Percentiles rank a stretch among this genome's conserved stretches.
phyloP scores from a whole-genome alignment of 2,888 invertebrate genomes.

The Eudemis profundana region DNA sequence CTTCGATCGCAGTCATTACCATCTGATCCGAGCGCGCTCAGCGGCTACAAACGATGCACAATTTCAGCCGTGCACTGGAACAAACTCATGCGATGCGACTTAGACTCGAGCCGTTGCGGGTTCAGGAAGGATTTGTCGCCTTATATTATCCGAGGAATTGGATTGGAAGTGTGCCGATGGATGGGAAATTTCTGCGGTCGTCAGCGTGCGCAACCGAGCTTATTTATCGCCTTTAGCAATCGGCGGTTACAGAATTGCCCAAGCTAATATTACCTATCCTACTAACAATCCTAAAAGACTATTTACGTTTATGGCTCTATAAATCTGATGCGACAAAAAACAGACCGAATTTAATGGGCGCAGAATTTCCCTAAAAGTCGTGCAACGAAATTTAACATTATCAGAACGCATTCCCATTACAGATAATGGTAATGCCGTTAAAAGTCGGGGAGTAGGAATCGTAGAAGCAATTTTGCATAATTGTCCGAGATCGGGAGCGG shows the following conservation, averaged over 20 bases:
- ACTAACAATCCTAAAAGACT: conserved; percentile 48
- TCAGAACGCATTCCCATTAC: conserved; percentile 82
- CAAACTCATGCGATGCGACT: conserved; percentile 60
- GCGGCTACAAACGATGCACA: conserved; percentile 66
- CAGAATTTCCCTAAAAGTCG: conserved; percentile 73
- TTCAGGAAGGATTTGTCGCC: conserved; percentile 72
- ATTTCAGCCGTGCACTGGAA: conserved; percentile 60
- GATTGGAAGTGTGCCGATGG: conserved; percentile 73
- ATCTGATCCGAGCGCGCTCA: conserved; percentile 61
- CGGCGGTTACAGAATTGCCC: conserved; percentile 70
- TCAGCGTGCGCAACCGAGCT: conserved; percentile 72
- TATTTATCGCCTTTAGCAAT: conserved; percentile 70
- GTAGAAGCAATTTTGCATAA: conserved; percentile 84
- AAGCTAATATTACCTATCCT: conserved; percentile 67
- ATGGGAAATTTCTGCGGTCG: conserved; percentile 77
- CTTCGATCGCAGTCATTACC: conserved; percentile 76
- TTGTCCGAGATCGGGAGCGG: conserved; percentile 71
- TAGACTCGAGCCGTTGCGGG: conserved; percentile 59
- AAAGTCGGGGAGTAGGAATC: conserved; percentile 80
- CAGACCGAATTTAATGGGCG: conserved; percentile 63
- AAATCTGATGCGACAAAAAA: conserved; percentile 63
- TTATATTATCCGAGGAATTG: conserved; percentile 71
- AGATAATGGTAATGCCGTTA: conserved; percentile 81
- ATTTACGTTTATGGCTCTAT: conserved; percentile 48
- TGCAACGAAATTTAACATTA: conserved; percentile 80